phyloP scores from a whole-genome alignment of 1,140 invertebrate genomes.

The Procambarus clarkii region DNA sequence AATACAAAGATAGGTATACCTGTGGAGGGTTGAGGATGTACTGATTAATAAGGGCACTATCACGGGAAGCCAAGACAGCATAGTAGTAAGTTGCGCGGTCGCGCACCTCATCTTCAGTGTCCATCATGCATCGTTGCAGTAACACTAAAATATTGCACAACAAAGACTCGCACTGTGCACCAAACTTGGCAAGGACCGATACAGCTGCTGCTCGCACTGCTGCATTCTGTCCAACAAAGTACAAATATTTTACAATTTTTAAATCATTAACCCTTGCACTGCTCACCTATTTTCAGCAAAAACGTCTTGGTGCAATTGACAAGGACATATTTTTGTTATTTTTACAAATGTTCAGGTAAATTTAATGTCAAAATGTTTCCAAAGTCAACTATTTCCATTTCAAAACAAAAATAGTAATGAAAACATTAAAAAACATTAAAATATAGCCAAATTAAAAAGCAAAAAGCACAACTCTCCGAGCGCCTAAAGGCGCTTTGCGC shows the following conservation, averaged over 20 bases:
- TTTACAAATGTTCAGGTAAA: no score
- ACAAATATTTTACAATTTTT: neutral
- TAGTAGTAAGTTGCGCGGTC: conserved; percentile 99
- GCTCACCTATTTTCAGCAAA: no score
- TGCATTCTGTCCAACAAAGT: conserved; percentile 80
- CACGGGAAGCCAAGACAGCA: conserved; percentile 84
- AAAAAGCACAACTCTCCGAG: no score
- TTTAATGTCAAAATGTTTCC: no score
- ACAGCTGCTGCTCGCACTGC: conserved; percentile 97
- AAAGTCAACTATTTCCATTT: no score
- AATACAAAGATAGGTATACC: conserved; percentile 7
- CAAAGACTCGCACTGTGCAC: conserved; percentile 93
- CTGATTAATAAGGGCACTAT: conserved; percentile 84
- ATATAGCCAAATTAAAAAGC: no score
- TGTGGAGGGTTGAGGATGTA: conserved; percentile 87
- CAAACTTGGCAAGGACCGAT: conserved; percentile 97
- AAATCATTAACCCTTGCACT: no score
- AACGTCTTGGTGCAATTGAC: no score
- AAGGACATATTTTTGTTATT: no score
- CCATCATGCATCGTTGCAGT: conserved; percentile 91
- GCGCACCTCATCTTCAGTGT: conserved; percentile 98
- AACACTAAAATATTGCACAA: conserved; percentile 89
- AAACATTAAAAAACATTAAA: no score
- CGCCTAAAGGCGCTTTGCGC: no score
- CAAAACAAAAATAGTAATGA: no score